Evolutionary conservation across 2,888 invertebrate species (phyloP), one percentile per base, ranked within the genome.

Genomic region (Metacarcinus magister): DNA sequence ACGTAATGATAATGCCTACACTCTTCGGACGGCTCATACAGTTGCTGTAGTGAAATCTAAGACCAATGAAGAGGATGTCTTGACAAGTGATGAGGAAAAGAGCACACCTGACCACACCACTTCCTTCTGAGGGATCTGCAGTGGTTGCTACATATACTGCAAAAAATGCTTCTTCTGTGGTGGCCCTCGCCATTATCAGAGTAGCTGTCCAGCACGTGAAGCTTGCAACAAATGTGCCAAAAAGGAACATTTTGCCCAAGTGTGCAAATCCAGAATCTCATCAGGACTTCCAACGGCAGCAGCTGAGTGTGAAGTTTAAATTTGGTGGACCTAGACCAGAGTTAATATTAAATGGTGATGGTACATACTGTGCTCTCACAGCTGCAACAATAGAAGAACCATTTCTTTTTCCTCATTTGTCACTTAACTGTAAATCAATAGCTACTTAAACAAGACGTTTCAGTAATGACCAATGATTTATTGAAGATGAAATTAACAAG

Each of bases 271-370:
- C 7, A 91, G 10, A 19, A 16, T 44, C 0, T 28, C 75, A 19
- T 0, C 90, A 32, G 23, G 93, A 95, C 28, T 95, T 95, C 93
- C 95, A 95, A 19, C 2, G 46, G 39, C 67, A 93, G 87, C 93
- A 95, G 32, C 92, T 39, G 75, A 93, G 39, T 39, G 39, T 39
- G 39, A 39, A 39, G 39, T 39, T 0, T 39, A 39, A 39, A 39
- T 39, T 39, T n/a, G n/a, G n/a, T n/a, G n/a, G n/a, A n/a, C n/a
- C n/a, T 39, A 39, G n/a, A 2, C 39, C 39, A 1, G 39, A 39
- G 39, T 39, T 39, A 2, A 39, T 2, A 1, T 39, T 39, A 2
- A 39, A 39, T 39, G 39, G 39, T 39, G 39, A 39, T 39, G 39
- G 39, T 39, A 39, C 39, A 39, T 39, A 39, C 39, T 39, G 39